These are phyloP conservation scores for Pholis gunnellus DNA, from an alignment of 2,113 vertebrate species.

Conservation along the genomic window DNA sequence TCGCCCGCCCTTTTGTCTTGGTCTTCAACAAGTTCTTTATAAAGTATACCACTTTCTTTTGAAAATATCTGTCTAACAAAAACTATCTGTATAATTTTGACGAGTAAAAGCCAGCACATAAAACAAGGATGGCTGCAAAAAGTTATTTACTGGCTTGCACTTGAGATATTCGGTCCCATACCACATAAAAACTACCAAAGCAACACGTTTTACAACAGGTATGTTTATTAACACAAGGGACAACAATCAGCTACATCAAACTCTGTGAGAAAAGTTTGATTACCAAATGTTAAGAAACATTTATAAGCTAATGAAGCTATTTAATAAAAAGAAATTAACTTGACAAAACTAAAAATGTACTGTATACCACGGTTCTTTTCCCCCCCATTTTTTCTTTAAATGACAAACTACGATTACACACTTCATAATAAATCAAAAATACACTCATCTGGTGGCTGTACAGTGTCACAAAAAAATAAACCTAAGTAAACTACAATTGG, in stretches of 20 bases:
- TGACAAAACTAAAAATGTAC: constrained; percentile 35
- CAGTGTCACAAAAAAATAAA: constrained; percentile 6
- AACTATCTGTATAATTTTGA: too few species aligned
- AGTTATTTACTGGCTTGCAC: neutral
- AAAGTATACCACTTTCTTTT: neutral
- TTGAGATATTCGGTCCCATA: neutral
- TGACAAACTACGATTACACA: constrained; percentile 18
- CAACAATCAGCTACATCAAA: constrained; percentile 58
- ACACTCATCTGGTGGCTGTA: constrained; percentile 24
- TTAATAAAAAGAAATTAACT: constrained; percentile 11
- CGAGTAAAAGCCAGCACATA: neutral
- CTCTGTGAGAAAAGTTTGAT: constrained; percentile 39
- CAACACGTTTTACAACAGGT: constrained; percentile 19
- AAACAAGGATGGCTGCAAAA: neutral
- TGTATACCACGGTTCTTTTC: constrained; percentile 4
- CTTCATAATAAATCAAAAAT: constrained; percentile 3
- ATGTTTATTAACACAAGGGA: constrained; percentile 71
- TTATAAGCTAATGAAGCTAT: constrained; percentile 49
- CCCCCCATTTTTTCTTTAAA: neutral
- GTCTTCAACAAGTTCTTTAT: neutral
- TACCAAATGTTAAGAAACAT: constrained; percentile 44
- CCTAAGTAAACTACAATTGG: neutral
- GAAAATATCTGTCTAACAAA: neutral
- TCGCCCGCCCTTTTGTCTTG: neutral
- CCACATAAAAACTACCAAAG: constrained; percentile 19